Evolutionary conservation across 2,113 vertebrate species (phyloP).

Genomic region (Plestiodon gilberti): DNA sequence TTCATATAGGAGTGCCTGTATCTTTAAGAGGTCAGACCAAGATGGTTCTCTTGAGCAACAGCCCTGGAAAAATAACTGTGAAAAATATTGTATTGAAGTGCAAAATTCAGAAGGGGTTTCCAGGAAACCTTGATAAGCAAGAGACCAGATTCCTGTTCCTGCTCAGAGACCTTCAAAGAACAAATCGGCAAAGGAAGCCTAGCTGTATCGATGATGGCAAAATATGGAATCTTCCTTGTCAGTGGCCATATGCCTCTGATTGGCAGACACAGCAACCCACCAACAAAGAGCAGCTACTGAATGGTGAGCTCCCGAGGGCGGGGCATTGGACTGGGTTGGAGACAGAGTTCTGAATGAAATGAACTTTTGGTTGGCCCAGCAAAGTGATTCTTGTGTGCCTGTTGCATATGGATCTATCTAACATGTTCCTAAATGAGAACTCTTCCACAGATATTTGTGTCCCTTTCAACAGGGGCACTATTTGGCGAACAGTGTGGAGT

Average conservation of each 20-base stretch:
- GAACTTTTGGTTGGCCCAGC: neutral
- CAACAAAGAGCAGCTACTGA: neutral
- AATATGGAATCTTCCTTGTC: too few relatives aligned
- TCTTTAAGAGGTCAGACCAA: too few relatives aligned
- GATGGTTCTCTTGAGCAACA: too few relatives aligned
- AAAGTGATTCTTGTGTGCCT: neutral
- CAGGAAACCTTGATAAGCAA: too few relatives aligned
- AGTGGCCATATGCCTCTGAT: neutral
- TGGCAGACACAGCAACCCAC: neutral
- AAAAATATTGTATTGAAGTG: neutral
- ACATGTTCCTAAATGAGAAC: neutral
- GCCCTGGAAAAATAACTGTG: too few relatives aligned
- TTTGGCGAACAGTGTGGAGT: too few relatives aligned
- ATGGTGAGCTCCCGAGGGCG: neutral
- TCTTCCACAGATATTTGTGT: neutral
- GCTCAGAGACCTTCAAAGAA: too few relatives aligned
- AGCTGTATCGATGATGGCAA: too few relatives aligned
- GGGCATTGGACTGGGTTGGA: neutral
- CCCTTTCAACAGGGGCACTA: neutral
- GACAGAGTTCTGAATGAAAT: neutral
- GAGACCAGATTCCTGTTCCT: too few relatives aligned
- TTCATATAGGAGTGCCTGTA: neutral
- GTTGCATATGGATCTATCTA: neutral
- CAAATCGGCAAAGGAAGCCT: too few relatives aligned
- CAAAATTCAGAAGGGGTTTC: too few relatives aligned